A percentile compares a stretch with the other conserved stretches of the same genome.
These are phyloP conservation scores for Saturnia pavonia DNA, from an alignment of 2,888 invertebrate species.

Conservation along the genomic window DNA sequence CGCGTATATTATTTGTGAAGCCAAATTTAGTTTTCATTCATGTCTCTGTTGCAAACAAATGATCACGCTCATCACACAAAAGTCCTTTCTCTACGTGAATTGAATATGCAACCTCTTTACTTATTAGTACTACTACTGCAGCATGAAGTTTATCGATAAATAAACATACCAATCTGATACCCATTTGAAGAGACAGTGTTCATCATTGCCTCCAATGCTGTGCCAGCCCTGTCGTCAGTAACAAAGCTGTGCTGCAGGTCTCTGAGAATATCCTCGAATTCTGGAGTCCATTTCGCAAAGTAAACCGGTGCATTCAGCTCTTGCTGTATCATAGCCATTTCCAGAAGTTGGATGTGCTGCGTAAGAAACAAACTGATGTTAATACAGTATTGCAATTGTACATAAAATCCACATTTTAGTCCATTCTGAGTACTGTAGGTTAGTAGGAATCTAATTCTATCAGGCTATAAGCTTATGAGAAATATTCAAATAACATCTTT, in stretches of 20 bases:
- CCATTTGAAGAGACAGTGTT: slow-evolving; percentile 96
- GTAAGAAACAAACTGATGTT: slow-evolving; percentile 7
- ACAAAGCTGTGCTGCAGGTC: slow-evolving; percentile 87
- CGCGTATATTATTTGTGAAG: too few relatives aligned
- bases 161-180: slow-evolving; percentile 87
- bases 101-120: background rate
- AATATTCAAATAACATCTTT: too few relatives aligned
- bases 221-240: slow-evolving; percentile 86
- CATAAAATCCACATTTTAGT: background rate
- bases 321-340: slow-evolving; percentile 90
- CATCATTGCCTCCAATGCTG: slow-evolving; percentile 91
- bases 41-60: too few relatives aligned
- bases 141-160: slow-evolving; percentile 12
- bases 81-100: background rate
- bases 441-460: too few relatives aligned
- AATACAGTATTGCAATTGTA: background rate
- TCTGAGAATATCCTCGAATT: slow-evolving; percentile 87
- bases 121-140: background rate
- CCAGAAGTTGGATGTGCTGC: slow-evolving; percentile 88
- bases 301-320: slow-evolving; percentile 93
- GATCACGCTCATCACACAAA: background rate
- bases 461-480: too few relatives aligned
- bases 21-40: too few relatives aligned
- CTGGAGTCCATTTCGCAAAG: slow-evolving; percentile 89
- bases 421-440: too few relatives aligned